Conservation (phyloP, 2,113 vertebrate species). For the Ageneiosus marmoratus region DNA sequence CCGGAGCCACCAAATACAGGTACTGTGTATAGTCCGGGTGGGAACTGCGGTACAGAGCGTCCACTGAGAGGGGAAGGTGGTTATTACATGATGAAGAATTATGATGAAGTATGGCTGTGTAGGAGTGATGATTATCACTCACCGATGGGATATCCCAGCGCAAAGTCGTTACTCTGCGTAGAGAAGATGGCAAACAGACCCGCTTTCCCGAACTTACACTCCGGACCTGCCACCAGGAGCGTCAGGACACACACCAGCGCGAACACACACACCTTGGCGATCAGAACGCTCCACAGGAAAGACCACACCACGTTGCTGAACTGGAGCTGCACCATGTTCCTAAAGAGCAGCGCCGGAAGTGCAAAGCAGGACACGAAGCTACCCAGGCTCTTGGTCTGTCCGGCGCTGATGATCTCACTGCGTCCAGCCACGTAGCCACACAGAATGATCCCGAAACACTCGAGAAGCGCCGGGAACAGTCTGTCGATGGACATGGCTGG, state of each 20-base stretch:
- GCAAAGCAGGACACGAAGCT: constrained; percentile 96
- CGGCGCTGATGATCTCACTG: constrained; percentile 85
- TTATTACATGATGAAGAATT: neutral
- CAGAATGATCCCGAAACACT: constrained; percentile 95
- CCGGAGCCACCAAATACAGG: constrained; percentile 94
- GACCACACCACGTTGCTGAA: constrained; percentile 92
- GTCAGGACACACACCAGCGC: constrained; percentile 86
- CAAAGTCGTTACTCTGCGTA: constrained; percentile 98
- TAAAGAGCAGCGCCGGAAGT: constrained; percentile 92
- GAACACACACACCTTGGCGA: constrained; percentile 93
- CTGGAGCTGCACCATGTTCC: constrained; percentile 95
- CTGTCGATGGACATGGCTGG: constrained; percentile 89
- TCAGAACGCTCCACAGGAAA: constrained; percentile 88
- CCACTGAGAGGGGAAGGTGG: constrained; percentile 51
- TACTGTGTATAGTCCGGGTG: constrained; percentile 97
- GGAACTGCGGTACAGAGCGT: constrained; percentile 87
- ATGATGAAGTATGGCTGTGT: neutral
- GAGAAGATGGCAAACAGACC: constrained; percentile 96
- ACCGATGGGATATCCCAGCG: constrained; percentile 96
- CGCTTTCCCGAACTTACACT: constrained; percentile 89
- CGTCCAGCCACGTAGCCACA: constrained; percentile 94
- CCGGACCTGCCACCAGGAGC: constrained; percentile 84
- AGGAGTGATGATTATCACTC: constrained; percentile 56
- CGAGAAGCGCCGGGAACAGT: constrained; percentile 91
- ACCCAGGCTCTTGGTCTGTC: constrained; percentile 89